Base-by-base conservation (phyloP, 2,113 vertebrate genomes). In the Anhinga rufa region DNA sequence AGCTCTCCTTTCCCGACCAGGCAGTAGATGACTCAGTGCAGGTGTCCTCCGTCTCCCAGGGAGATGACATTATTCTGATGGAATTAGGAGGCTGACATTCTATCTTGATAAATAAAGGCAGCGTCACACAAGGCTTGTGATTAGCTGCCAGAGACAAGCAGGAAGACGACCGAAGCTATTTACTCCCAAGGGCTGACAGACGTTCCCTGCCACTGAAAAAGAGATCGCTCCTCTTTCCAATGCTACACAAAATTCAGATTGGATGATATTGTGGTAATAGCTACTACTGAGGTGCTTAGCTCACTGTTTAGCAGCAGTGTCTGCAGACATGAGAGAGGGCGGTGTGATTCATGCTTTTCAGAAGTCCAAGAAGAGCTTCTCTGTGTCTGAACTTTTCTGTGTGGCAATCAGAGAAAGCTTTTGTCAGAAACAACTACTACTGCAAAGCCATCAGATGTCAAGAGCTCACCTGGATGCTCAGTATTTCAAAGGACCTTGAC, bases 31-130 rank as follows among this genome's bases (percentile, higher is more conserved):
- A 94, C 71, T 92, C 91, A 71, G 60, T 71, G 82, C 64, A 90
- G 71, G 75, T 83, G 77, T 44, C 83, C 31, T 74, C 69, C 3
- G 19, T 91, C 80, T 93, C 81, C 77, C 36, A 82, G 84, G 84
- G 74, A 95, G 90, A 92, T 79, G 5, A 60, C 51, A 86, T 93
- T 90, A 79, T 86, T 66, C 82, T 91, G 88, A 77, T 58, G 54
- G 52, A 95, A 94, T 96, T 92, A 94, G 60, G 72, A 93, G 26
- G 28, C 36, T 93, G 86, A 91, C 60, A 75, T 34, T 87, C n/a
- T 81, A 17, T 52, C 69, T 77, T 10, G 3, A 51, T 65, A 96
- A 93, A 91, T 75, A 87, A 82, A 91, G 25, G n/a, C 75, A 93
- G 51, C 8, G 0, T 83, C 70, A 78, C 44, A 66, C 40, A 61